Base-by-base conservation (phyloP, 2,888 invertebrate genomes). In the Rhimphoctona megacephalus region DNA sequence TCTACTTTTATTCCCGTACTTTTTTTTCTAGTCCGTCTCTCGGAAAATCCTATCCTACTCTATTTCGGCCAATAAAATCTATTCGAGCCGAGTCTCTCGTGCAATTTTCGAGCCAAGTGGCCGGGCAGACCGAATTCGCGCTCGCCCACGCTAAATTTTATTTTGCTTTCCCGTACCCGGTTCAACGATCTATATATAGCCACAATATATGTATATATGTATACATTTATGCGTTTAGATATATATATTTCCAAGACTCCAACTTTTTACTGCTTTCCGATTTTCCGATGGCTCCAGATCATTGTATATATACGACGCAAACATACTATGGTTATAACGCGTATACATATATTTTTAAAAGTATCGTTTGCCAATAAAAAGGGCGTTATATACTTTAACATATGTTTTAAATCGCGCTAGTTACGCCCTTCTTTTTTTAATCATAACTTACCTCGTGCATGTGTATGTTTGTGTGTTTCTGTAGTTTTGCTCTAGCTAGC, bases 201-300 rank as follows among this genome's bases (percentile, higher is more conserved):
- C 11, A 36, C 0, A 57, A 64, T n/a, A 39, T 39, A 39, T 39
- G 0, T 64, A 61, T 61, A 76, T 19, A 64, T 76, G 39, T 30
- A 57, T 57, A 8, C 17, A 49, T 49, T n/a, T 6, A n/a, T 49
- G 49, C 49, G 7, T n/a, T 49, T 30, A 49, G 39, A 67, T 36
- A 46, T 49, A 19, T 88, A 46, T 22, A 64, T n/a, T 85, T 87
- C 39, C 78, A 81, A 85, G 85, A 81, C 85, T 81, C 85, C 87
- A 88, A 90, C 91, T 91, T 89, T 82, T 90, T 91, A 91, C 89
- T 90, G 90, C 90, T 88, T 89, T 88, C 88, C 89, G 87, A 89
- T 91, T 89, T 87, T 83, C 86, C 86, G 82, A 90, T 86, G 88
- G 88, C 81, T 85, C 79, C 49, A 64, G 49, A 70, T 70, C 83